These are phyloP conservation scores for Aporophyla lueneburgensis DNA, from an alignment of 2,888 invertebrate genomes.

Conservation along the genomic window DNA sequence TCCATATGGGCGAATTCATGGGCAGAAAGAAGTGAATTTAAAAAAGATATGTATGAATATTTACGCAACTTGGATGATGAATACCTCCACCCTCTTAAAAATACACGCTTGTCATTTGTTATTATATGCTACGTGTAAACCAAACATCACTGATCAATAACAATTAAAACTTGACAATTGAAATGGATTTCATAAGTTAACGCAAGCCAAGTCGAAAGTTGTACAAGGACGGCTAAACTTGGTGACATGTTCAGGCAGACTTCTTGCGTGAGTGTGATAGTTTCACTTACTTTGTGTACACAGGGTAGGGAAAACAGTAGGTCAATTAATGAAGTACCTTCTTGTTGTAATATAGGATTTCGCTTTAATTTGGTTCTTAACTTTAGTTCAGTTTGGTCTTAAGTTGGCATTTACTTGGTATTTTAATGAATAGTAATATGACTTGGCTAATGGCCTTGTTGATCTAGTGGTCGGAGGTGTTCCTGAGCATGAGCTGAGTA, in stretches of 20 bases:
- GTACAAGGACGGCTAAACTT: slow-evolving; percentile 70
- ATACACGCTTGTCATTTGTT: slow-evolving; percentile 3
- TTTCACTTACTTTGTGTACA: slow-evolving; percentile 47
- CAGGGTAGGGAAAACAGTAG: slow-evolving; percentile 32
- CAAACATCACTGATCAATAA: slow-evolving; percentile 61
- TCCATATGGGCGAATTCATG: not conserved
- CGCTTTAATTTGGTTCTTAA: not conserved
- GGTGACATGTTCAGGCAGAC: slow-evolving; percentile 62
- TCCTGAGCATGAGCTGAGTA: too few relatives aligned
- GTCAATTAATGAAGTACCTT: not conserved
- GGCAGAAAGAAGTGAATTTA: too few relatives aligned
- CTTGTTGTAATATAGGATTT: not conserved
- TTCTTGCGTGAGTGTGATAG: slow-evolving; percentile 49
- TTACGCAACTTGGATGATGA: not conserved
- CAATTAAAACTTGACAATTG: slow-evolving; percentile 73
- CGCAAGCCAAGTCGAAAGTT: slow-evolving; percentile 68
- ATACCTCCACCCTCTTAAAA: not conserved
- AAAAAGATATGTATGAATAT: too few relatives aligned
- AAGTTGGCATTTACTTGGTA: not conserved
- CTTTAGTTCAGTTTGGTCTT: not conserved
- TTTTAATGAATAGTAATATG: not conserved
- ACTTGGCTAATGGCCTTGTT: too few relatives aligned
- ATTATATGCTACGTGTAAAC: slow-evolving; percentile 18
- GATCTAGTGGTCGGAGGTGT: too few relatives aligned
- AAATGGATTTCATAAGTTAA: slow-evolving; percentile 73